Percentiles rank a stretch among this genome's conserved stretches.
These are phyloP conservation scores for Martes martes DNA, from an alignment of 2,113 vertebrate species.

Conservation along the genomic window DNA sequence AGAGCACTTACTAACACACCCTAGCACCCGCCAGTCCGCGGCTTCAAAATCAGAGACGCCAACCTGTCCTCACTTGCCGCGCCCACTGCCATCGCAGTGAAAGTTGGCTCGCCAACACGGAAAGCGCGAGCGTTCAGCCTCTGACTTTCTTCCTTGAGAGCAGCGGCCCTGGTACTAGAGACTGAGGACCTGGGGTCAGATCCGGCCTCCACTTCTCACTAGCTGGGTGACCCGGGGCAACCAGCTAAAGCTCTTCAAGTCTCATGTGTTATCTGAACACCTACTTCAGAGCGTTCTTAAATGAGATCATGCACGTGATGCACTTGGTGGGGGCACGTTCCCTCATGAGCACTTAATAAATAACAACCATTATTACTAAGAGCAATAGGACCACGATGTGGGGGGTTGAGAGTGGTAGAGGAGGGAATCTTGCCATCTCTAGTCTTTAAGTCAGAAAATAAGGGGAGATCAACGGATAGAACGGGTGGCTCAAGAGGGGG, in stretches of 20 bases:
- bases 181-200: not conserved
- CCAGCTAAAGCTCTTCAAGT: not conserved
- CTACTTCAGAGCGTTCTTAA: not conserved
- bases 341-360: not conserved
- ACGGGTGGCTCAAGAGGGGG: not conserved
- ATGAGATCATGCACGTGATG: not conserved
- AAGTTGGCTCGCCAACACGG: not conserved
- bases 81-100: not conserved
- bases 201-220: not conserved
- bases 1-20: not conserved
- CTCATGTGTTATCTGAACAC: not conserved
- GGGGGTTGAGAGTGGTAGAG: not conserved
- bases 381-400: not conserved
- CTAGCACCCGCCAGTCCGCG: not conserved
- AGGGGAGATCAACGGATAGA: not conserved
- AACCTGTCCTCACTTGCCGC: not conserved
- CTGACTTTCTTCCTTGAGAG: not conserved
- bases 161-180: not conserved
- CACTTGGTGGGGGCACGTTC: not conserved
- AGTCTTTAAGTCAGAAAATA: constrained; percentile 25
- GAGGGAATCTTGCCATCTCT: not conserved
- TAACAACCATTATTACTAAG: not conserved
- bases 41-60: not conserved
- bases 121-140: too few species aligned
- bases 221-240: not conserved